These are phyloP conservation scores for Timema podura DNA, from an alignment of 2,888 invertebrate genomes.

Conservation along the genomic window DNA sequence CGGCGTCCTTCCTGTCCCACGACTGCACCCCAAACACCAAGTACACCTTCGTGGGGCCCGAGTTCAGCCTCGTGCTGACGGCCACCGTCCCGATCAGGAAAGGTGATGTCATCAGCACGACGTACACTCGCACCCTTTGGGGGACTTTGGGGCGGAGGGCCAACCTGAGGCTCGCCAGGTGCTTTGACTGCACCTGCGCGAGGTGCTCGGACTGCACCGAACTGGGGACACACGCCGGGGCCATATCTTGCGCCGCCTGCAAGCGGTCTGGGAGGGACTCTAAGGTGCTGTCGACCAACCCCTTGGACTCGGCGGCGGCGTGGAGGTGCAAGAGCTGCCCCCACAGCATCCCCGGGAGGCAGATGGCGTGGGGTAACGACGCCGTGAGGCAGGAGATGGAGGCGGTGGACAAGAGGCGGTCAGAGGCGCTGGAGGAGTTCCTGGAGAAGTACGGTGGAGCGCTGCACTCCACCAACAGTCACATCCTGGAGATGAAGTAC, in stretches of 20 bases:
- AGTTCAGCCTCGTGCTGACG: constrained; percentile 57
- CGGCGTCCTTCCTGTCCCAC: constrained; percentile 66
- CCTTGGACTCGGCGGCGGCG: constrained; percentile 53
- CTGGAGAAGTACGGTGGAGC: constrained; percentile 58
- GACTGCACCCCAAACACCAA: constrained; percentile 68
- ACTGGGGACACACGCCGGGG: constrained; percentile 58
- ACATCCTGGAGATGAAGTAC: constrained; percentile 64
- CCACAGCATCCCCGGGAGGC: constrained; percentile 53
- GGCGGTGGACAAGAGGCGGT: constrained; percentile 49
- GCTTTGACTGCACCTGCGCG: constrained; percentile 66
- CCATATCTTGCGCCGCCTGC: constrained; percentile 61
- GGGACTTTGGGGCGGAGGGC: constrained; percentile 62
- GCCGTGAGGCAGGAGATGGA: constrained; percentile 57
- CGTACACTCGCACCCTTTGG: constrained; percentile 67
- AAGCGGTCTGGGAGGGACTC: constrained; percentile 42
- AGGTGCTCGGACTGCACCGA: constrained; percentile 65
- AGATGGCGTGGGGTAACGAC: constrained; percentile 60
- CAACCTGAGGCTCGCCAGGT: constrained; percentile 59
- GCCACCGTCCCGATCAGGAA: constrained; percentile 63
- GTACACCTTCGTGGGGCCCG: constrained; percentile 56
- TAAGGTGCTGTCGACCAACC: constrained; percentile 57
- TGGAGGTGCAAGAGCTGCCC: constrained; percentile 66
- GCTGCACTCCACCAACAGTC: constrained; percentile 63
- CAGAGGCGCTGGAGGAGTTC: constrained; percentile 58
- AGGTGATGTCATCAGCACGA: constrained; percentile 61